These are phyloP conservation scores for Gadus macrocephalus DNA, from an alignment of 2,113 vertebrate species.

Conservation along the genomic window DNA sequence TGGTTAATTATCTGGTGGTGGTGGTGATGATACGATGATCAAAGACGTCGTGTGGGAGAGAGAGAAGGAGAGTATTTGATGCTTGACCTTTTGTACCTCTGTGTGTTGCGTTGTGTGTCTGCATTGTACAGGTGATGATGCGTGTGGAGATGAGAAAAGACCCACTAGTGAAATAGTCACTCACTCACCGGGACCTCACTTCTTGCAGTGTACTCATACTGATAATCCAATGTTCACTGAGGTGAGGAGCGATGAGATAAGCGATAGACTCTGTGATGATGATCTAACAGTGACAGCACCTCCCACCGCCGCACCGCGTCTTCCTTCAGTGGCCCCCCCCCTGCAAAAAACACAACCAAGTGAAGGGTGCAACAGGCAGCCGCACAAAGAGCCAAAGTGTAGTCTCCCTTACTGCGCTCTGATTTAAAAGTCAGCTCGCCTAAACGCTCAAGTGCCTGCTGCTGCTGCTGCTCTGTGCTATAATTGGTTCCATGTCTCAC, in stretches of 20 bases:
- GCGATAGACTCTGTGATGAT: too few species aligned
- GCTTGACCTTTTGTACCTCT: too few species aligned
- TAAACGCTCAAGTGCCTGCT: conserved; percentile 35
- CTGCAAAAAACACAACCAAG: neutral
- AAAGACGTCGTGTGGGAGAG: neutral
- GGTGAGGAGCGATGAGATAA: too few species aligned
- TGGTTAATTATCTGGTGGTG: neutral
- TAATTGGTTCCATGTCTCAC: conserved; percentile 72
- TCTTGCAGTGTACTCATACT: too few species aligned
- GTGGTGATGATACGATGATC: neutral
- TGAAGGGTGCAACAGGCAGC: conserved; percentile 31
- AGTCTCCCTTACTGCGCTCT: conserved; percentile 26
- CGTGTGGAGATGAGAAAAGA: too few species aligned
- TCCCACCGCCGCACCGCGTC: neutral
- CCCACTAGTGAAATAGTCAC: too few species aligned
- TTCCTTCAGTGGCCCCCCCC: neutral
- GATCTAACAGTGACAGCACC: neutral
- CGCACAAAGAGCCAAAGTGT: conserved; percentile 23
- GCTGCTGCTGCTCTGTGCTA: conserved; percentile 22
- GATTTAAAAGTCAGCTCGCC: conserved; percentile 39
- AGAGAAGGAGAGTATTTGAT: too few species aligned
- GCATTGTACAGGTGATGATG: neutral
- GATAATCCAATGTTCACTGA: too few species aligned
- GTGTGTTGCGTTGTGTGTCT: too few species aligned
- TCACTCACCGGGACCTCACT: too few species aligned